Base-by-base conservation (phyloP, 2,888 invertebrate species). In the Drosophila nr. medialis region DNA sequence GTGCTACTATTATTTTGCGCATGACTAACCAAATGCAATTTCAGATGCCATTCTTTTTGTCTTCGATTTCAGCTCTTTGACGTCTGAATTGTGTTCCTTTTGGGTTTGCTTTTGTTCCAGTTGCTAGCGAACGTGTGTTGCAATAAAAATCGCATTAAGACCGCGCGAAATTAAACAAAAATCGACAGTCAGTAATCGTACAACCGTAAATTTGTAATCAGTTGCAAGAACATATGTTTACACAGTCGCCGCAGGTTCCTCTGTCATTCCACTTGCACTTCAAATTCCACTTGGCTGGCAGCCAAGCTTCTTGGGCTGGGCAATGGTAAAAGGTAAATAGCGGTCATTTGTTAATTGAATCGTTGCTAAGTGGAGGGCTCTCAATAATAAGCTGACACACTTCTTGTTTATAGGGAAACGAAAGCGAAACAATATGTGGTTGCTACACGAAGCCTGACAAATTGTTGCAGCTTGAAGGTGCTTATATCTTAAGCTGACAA, bases 11-110 rank as follows among this genome's bases (percentile, higher is more conserved):
- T 86, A 79, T 77, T 84, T 89, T 71, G 85, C 90, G 86, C 86
- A 90, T 87, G 86, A 87, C 90, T 87, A 89, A 87, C 80, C 90
- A 87, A 89, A 84, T 87, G 86, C 90, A 90, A 89, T 90, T 90
- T 75, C 72, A 89, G 86, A 84, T 87, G 74, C 87, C 88, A 87
- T 89, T 89, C 85, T 78, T 76, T 76, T 72, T 75, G 71, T 69
- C 75, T 75, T 77, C 51, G 58, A 60, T 72, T 71, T 70, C 60
- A 58, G 64, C 48, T 60, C 48, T 64, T 61, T 54, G 50, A 64
- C 53, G 59, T 75, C 66, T 56, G 45, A 30, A 24, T 30, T 56
- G 56, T 69, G 64, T 72, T 82, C 73, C 79, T 75, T 78, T 72
- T 78, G 51, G 60, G 49, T 56, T 53, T 58, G 53, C 68, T 56